A percentile compares a stretch with the other conserved stretches of the same genome.
Evolutionary conservation across 2,113 vertebrate species (phyloP).

Genomic region (Felis chaus): DNA sequence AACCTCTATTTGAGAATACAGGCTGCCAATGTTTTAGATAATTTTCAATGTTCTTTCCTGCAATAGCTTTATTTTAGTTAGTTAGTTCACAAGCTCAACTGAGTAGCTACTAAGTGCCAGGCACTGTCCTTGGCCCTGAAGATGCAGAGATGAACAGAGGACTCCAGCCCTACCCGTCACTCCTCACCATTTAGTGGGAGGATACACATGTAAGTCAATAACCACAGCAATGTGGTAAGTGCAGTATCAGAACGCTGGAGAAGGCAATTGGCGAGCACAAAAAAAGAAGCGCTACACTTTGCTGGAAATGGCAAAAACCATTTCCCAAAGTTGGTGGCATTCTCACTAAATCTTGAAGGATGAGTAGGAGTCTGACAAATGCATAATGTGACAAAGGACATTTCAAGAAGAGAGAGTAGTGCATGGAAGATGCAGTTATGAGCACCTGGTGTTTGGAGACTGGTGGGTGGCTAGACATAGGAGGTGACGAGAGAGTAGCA

Average conservation of each 20-base stretch:
- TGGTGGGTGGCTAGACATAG: background rate
- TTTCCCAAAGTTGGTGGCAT: conserved; percentile 3
- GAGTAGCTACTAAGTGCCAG: background rate
- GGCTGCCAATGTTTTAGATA: background rate
- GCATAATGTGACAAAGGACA: conserved; percentile 26
- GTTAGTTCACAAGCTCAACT: background rate
- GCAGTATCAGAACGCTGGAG: background rate
- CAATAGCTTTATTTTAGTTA: background rate
- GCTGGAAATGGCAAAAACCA: conserved; percentile 5
- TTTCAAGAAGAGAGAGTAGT: background rate
- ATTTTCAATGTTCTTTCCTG: background rate
- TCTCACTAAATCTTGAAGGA: conserved; percentile 16
- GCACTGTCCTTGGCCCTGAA: background rate
- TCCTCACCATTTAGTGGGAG: background rate
- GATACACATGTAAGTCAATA: background rate
- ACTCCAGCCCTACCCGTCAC: background rate
- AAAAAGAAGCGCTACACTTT: background rate
- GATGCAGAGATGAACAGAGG: background rate
- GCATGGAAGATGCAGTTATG: background rate
- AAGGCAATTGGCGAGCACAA: no score
- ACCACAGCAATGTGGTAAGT: background rate
- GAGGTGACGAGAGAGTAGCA: background rate
- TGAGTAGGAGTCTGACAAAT: conserved; percentile 33
- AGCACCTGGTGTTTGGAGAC: background rate
- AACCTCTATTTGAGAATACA: background rate